Percentiles rank a stretch among this genome's conserved stretches.
These are phyloP conservation scores for Chiridota heheva DNA, from an alignment of 35 echinoderm and acorn worm genomes.

Conservation along the genomic window DNA sequence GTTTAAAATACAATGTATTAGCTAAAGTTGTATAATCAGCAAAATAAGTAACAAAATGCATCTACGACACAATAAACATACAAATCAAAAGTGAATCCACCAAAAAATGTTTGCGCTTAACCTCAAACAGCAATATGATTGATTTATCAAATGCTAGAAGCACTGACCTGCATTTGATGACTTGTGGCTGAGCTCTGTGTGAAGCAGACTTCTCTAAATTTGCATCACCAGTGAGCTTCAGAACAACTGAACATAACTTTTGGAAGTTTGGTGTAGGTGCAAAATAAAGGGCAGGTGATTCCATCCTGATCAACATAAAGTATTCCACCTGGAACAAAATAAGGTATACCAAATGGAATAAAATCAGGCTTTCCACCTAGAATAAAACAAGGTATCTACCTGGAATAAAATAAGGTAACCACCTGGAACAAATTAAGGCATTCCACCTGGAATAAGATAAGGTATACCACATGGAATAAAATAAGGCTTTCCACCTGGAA, in stretches of 20 bases:
- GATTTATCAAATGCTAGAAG: neutral
- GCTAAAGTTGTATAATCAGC: neutral
- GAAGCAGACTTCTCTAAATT: neutral
- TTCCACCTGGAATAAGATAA: too few relatives aligned
- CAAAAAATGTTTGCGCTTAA: neutral
- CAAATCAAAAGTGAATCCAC: neutral
- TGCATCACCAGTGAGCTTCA: neutral
- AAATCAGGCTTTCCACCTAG: too few relatives aligned
- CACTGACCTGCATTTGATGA: slow-evolving; percentile 76
- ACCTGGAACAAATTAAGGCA: too few relatives aligned
- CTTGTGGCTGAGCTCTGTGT: slow-evolving; percentile 46
- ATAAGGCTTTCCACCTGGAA: too few relatives aligned
- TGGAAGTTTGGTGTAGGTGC: slow-evolving; percentile 50
- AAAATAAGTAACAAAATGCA: neutral
- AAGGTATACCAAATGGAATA: too few relatives aligned
- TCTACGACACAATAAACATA: neutral
- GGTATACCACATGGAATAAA: too few relatives aligned
- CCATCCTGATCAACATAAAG: too few relatives aligned
- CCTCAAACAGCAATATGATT: neutral
- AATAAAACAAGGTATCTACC: too few relatives aligned
- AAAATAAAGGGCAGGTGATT: slow-evolving; percentile 69
- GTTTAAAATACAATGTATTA: neutral
- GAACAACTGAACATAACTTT: slow-evolving; percentile 54
- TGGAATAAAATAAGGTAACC: too few relatives aligned
- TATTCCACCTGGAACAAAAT: too few relatives aligned